Conservation (phyloP, 2,797 vertebrate species). For the Morelia viridis region DNA sequence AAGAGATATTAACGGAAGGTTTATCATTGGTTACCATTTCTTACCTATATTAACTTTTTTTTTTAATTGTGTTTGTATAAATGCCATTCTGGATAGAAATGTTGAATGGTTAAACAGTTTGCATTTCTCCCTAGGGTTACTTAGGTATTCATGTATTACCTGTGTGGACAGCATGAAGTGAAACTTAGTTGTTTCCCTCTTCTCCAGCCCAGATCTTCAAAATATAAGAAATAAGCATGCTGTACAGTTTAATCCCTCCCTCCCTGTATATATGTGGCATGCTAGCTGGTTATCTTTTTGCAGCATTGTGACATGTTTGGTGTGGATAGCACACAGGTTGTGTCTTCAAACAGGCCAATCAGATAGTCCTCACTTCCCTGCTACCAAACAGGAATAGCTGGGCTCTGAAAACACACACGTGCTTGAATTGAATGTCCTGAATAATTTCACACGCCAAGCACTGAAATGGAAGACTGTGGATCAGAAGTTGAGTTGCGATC, state of each 20-base stretch:
- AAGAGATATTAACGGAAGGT: neutral
- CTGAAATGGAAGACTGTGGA: conserved; percentile 83
- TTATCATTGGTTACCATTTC: neutral
- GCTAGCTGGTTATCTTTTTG: conserved; percentile 86
- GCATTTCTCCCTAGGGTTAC: neutral
- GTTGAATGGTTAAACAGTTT: neutral
- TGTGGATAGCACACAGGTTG: conserved; percentile 85
- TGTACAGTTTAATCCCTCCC: neutral
- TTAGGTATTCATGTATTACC: neutral
- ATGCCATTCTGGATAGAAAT: neutral
- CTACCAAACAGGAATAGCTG: conserved; percentile 82
- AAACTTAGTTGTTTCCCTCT: neutral
- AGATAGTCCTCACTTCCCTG: conserved; percentile 83
- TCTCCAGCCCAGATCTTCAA: neutral
- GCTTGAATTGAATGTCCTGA: conserved; percentile 86
- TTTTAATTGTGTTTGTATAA: neutral
- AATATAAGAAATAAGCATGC: neutral
- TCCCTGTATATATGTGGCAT: conserved; percentile 73
- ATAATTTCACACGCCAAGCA: conserved; percentile 81
- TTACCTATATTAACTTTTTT: neutral
- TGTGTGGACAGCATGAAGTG: neutral
- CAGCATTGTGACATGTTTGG: conserved; percentile 85
- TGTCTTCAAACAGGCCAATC: conserved; percentile 84
- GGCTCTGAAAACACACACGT: conserved; percentile 82
- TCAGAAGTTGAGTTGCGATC: conserved; percentile 83